Conservation (phyloP, 2,113 vertebrate genomes). For the Tragulus kanchil region DNA sequence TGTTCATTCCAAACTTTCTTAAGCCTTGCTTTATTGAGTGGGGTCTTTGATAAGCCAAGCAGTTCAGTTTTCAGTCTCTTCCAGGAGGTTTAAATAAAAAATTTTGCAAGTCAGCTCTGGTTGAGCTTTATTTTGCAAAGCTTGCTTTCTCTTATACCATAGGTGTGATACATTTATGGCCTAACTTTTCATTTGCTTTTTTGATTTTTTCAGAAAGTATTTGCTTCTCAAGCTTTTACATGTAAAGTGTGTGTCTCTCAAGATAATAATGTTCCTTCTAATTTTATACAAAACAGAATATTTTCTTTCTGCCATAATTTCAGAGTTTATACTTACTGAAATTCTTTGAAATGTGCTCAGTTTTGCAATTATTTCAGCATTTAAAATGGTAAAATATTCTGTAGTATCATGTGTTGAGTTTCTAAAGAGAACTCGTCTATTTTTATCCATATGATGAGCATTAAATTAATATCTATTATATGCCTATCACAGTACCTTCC, state of each 20-base stretch:
- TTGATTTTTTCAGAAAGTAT: conserved; percentile 41
- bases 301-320: not conserved
- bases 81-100: conserved; percentile 67
- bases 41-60: conserved; percentile 61
- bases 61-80: conserved; percentile 70
- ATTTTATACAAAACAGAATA: not conserved
- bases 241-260: not conserved
- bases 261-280: not conserved
- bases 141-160: not conserved
- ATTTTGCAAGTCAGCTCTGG: conserved; percentile 26
- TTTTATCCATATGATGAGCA: not conserved
- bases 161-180: not conserved
- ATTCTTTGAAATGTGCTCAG: not conserved
- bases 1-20: conserved; percentile 54
- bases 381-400: not conserved
- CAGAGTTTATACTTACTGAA: not conserved
- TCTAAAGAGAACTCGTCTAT: not conserved
- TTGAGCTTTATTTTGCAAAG: conserved; percentile 44
- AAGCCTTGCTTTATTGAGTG: conserved; percentile 43
- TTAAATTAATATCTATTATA: not conserved
- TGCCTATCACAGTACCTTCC: not conserved
- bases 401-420: not conserved
- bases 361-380: conserved; percentile 24
- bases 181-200: not conserved
- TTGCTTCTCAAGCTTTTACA: not conserved